phyloP scores from a whole-genome alignment of 2,113 vertebrate species.

The Hucho hucho region DNA sequence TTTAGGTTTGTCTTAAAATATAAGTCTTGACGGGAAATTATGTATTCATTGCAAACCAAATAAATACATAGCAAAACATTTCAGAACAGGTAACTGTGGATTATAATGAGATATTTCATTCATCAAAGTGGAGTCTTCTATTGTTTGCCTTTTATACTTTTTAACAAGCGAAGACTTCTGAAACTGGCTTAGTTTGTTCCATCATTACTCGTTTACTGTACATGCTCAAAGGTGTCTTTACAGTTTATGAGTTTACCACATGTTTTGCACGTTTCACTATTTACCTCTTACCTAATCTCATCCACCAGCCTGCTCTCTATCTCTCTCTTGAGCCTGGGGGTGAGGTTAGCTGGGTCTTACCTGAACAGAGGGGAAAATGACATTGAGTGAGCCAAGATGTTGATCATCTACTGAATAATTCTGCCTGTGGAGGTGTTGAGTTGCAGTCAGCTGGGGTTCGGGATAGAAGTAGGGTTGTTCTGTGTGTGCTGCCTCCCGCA shows the following conservation, averaged over 20 bases:
- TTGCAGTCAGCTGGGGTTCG: slow-evolving; percentile 32
- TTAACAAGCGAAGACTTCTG: slow-evolving; percentile 32
- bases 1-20: no score
- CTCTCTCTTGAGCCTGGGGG: no score
- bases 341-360: not conserved
- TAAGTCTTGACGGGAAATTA: no score
- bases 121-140: slow-evolving; percentile 19
- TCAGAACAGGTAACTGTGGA: not conserved
- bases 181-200: slow-evolving; percentile 5
- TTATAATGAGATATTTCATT: slow-evolving; percentile 6
- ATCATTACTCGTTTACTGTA: slow-evolving; percentile 36
- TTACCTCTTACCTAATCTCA: slow-evolving; percentile 1
- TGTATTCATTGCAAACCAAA: not conserved
- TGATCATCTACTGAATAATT: slow-evolving; percentile 3
- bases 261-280: no score
- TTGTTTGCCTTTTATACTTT: slow-evolving; percentile 37
- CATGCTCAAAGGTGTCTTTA: slow-evolving; percentile 56
- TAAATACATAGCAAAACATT: not conserved
- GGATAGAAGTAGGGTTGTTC: not conserved
- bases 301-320: no score
- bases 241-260: slow-evolving; percentile 37
- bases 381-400: slow-evolving; percentile 19
- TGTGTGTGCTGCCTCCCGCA: not conserved
- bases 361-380: not conserved
- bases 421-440: slow-evolving; percentile 24